Evolutionary conservation across 2,888 invertebrate genomes (phyloP).

Genomic region (Pediacus dermestoides): DNA sequence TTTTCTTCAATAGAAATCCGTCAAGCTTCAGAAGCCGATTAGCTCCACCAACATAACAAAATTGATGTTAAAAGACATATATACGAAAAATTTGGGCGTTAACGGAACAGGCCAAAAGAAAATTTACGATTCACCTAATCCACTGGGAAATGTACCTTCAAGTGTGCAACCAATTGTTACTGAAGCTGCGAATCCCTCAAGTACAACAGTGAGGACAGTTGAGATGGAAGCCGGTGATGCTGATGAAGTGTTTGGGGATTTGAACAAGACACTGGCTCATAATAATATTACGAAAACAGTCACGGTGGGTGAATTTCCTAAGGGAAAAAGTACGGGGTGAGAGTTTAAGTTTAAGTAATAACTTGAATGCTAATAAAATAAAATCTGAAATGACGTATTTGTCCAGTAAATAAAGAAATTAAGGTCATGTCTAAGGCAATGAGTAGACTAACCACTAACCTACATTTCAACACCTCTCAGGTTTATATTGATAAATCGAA

Average conservation of each 20-base stretch:
- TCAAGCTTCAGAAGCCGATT: slow-evolving; percentile 1
- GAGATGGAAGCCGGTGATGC: slow-evolving; percentile 12
- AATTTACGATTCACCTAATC: too few species aligned
- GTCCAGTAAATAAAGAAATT: too few species aligned
- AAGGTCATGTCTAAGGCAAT: too few species aligned
- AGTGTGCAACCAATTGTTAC: slow-evolving; percentile 1
- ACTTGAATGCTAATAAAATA: too few species aligned
- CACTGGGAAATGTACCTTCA: slow-evolving; percentile 20
- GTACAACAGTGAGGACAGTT: slow-evolving; percentile 6
- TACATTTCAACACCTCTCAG: too few species aligned
- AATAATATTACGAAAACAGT: slow-evolving; percentile 51
- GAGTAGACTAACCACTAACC: too few species aligned
- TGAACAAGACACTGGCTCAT: slow-evolving; percentile 48
- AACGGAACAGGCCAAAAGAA: slow-evolving; percentile 52
- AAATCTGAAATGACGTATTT: too few species aligned
- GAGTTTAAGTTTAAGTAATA: too few species aligned
- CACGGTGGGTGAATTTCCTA: slow-evolving; percentile 29
- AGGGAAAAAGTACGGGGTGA: too few species aligned
- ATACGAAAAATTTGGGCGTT: slow-evolving; percentile 45
- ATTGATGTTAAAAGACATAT: not conserved
- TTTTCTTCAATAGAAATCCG: slow-evolving; percentile 8
- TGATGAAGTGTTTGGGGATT: slow-evolving; percentile 33
- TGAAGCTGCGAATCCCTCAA: slow-evolving; percentile 2
- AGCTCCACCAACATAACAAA: not conserved
- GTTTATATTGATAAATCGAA: too few species aligned